These are phyloP conservation scores for Oreonectes daqikongensis DNA, from an alignment of 2,797 vertebrate genomes.

Conservation along the genomic window DNA sequence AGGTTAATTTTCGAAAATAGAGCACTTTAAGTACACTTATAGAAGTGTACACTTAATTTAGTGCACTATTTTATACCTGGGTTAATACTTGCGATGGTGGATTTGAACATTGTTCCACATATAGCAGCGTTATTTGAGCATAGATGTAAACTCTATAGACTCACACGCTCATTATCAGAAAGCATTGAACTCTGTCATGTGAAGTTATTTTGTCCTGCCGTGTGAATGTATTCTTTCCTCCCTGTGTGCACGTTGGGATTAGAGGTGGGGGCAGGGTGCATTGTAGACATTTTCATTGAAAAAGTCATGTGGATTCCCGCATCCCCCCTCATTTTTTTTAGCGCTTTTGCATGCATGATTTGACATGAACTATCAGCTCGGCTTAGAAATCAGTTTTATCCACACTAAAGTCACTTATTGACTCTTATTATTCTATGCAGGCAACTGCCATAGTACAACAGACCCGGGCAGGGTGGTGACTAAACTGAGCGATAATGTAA, in stretches of 20 bases:
- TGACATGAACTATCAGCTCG: conserved; percentile 20
- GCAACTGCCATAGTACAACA: not conserved
- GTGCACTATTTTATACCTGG: too few species aligned
- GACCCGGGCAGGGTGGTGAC: not conserved
- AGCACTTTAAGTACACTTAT: too few species aligned
- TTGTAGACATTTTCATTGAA: conserved; percentile 36
- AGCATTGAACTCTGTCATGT: conserved; percentile 9
- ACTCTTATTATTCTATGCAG: not conserved
- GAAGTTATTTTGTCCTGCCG: conserved; percentile 26
- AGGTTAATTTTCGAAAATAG: too few species aligned
- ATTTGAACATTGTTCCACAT: not conserved
- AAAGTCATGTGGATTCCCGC: conserved; percentile 43
- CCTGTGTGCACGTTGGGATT: conserved; percentile 6
- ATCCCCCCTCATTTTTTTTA: conserved; percentile 25
- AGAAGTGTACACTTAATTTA: too few species aligned
- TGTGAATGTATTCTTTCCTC: conserved; percentile 8
- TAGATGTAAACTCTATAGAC: not conserved
- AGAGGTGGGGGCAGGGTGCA: conserved; percentile 30
- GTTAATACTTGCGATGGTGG: not conserved
- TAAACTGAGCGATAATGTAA: not conserved
- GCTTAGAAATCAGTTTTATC: not conserved
- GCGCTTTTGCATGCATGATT: conserved; percentile 34
- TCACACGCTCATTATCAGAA: conserved; percentile 1
- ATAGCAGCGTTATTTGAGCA: not conserved
- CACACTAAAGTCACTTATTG: not conserved